These are phyloP conservation scores for Microcebus griseorufus DNA, from an alignment of 2,113 vertebrate species.

Conservation along the genomic window DNA sequence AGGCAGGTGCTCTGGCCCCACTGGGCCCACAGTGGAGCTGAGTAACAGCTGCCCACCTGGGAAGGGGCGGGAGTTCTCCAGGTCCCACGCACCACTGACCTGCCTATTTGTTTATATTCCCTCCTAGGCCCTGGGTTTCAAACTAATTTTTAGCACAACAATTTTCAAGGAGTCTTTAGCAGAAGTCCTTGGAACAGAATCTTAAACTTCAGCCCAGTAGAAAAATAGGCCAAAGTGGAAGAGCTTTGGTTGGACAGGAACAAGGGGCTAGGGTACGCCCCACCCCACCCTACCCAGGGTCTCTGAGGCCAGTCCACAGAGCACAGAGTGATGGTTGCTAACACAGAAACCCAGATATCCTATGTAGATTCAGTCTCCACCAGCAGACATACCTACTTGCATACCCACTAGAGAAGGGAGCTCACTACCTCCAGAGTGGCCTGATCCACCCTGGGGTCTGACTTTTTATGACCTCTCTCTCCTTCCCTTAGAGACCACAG, in stretches of 20 bases:
- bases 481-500: neutral
- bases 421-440: neutral
- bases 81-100: rapidly evolving
- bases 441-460: neutral
- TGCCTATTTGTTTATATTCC: neutral
- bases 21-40: neutral
- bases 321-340: neutral
- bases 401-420: neutral
- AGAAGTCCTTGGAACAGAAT: neutral
- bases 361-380: neutral
- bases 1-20: neutral
- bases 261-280: too few relatives aligned
- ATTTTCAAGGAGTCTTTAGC: neutral
- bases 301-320: neutral
- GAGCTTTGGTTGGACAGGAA: neutral
- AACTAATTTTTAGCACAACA: neutral
- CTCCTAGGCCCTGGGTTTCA: neutral
- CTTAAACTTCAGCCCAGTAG: neutral
- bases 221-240: neutral
- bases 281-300: neutral
- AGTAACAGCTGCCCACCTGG: rapidly evolving
- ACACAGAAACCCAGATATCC: neutral
- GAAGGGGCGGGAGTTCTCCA: neutral
- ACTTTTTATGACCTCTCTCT: neutral
- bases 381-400: neutral